These are phyloP conservation scores for Rafetus swinhoei DNA, from an alignment of 2,113 vertebrate genomes.

Conservation along the genomic window DNA sequence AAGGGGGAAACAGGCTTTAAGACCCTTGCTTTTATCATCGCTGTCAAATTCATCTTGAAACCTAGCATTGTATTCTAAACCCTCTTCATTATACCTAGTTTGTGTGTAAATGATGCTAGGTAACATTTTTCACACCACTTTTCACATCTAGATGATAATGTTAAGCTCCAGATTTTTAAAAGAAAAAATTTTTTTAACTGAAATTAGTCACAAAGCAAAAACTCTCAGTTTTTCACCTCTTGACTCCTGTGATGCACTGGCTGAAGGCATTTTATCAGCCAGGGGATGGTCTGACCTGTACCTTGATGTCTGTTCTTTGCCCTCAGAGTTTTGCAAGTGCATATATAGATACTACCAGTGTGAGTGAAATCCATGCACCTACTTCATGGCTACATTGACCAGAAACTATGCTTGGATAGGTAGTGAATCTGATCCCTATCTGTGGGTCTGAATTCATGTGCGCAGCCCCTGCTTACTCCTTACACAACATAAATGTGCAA, in stretches of 20 bases:
- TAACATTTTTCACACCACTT: constrained; percentile 38
- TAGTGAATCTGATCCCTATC: fast-evolving
- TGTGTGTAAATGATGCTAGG: constrained; percentile 36
- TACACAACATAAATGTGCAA: not conserved
- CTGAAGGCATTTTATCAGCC: not conserved
- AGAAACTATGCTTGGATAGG: not conserved
- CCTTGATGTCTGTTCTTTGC: not conserved
- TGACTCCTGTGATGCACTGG: constrained; percentile 28
- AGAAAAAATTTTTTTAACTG: constrained; percentile 3
- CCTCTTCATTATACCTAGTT: constrained; percentile 30
- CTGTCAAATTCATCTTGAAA: constrained; percentile 30
- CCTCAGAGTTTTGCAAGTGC: not conserved
- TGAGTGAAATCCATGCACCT: fast-evolving
- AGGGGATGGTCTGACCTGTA: not conserved
- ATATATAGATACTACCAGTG: not conserved
- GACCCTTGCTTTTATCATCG: not conserved
- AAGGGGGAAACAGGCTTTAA: not conserved
- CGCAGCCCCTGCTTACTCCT: fast-evolving
- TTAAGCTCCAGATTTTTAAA: not conserved
- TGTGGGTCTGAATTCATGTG: no score
- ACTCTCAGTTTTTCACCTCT: constrained; percentile 11
- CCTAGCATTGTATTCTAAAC: not conserved
- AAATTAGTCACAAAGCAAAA: not conserved
- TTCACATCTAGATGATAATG: not conserved
- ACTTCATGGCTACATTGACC: not conserved